Evolutionary conservation across 2,113 vertebrate species (phyloP), one percentile per base, ranked within the genome.

Genomic region (Arenaria interpres): DNA sequence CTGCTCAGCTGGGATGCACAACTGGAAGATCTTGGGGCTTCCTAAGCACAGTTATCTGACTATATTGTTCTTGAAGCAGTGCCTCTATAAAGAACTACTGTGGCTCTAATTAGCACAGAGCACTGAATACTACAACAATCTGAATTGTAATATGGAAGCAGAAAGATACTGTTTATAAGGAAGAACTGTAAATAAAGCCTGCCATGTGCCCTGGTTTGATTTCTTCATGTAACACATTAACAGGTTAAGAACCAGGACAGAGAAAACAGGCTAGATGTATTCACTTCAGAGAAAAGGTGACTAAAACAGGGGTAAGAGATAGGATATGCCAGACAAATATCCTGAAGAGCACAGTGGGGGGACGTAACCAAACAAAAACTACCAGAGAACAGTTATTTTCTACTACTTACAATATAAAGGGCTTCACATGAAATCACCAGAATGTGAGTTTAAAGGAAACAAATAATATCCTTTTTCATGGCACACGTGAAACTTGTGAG

Each of bases 231-330:
- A 48, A 78, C 43, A 41, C 30, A 53, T 28, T 9, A 68, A 59
- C 25, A 41, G 30, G 25, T 57, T 28, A 68, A 74, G 54, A 56
- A 86, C 6, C 4, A 82, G 59, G 48, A 45, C 81, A 46, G 25
- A 85, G 56, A 46, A 53, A 63, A 69, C 13, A 48, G 43, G 48
- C 17, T 17, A 10, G 30, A n/a, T n/a, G 19, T 6, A 53, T 12
- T 54, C 45, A 35, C 32, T 43, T 28, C 50, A 71, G 39, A 50
- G 56, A n/a, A 82, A 67, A 54, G 16, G 50, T 53, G 28, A 64
- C 48, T 22, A 33, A 48, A 10, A 9, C 24, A 13, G 13, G 8
- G 6, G 3, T 17, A 60, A 0, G 0, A 10, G 21, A 30, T 30
- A 0, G 12, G 21, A 30, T 33, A 67, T 4, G 27, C 39, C 46